A percentile compares a stretch with the other conserved stretches of the same genome.
phyloP scores from a whole-genome alignment of 2,797 vertebrate genomes.

The Eulemur rubriventer region DNA sequence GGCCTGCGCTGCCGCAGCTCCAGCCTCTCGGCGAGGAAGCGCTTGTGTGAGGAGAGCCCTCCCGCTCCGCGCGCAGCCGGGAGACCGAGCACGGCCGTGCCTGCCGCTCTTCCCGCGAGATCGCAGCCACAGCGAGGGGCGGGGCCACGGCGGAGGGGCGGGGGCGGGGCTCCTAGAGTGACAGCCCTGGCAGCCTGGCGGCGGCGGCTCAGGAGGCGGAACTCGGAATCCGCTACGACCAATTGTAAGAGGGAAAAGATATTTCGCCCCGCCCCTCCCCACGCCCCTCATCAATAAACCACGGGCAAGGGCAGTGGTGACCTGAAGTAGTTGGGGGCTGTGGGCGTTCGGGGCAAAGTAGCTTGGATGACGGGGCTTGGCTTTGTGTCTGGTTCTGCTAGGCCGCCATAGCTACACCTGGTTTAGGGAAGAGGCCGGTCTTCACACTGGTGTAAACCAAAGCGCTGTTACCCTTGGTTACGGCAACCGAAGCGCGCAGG shows the following conservation, averaged over 20 bases:
- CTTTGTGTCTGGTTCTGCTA: neutral
- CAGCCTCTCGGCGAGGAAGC: constrained; percentile 37
- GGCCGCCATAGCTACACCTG: neutral
- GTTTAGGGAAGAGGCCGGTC: neutral
- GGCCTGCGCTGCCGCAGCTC: constrained; percentile 73
- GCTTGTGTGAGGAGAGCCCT: constrained; percentile 35
- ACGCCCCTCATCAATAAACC: constrained; percentile 15
- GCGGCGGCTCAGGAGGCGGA: neutral
- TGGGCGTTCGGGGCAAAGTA: neutral
- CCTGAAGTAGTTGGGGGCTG: neutral
- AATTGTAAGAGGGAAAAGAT: constrained; percentile 45
- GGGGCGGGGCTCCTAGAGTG: neutral
- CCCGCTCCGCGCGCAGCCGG: constrained; percentile 61
- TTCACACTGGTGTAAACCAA: neutral
- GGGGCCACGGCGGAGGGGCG: constrained; percentile 12
- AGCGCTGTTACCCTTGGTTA: neutral
- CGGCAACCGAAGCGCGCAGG: neutral
- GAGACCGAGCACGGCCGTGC: constrained; percentile 45
- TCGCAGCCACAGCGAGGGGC: constrained; percentile 47
- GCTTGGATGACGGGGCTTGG: neutral
- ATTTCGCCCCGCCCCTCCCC: neutral
- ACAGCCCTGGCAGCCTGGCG: constrained; percentile 15
- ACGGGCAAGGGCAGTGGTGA: neutral
- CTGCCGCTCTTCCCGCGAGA: constrained; percentile 82
- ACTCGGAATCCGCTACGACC: neutral